Base-by-base conservation (phyloP, 2,797 vertebrate species). In the Allobates femoralis region DNA sequence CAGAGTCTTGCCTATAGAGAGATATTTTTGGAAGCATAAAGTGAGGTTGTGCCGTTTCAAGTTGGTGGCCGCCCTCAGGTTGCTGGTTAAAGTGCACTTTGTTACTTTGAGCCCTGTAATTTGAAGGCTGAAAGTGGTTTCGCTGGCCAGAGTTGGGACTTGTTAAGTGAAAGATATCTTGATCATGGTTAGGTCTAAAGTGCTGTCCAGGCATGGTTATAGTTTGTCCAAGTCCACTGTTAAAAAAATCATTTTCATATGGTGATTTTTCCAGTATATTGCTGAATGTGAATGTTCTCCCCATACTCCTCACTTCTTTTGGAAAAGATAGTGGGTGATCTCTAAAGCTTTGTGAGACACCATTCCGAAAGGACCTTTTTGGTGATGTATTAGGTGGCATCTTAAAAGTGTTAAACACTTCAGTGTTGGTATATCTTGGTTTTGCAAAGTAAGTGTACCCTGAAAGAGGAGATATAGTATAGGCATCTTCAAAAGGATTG, bases 401-500 rank as follows among this genome's bases (percentile, higher is more conserved):
- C 90, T 95, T 94, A 89, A 94, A 95, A 32, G 92, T 89, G 88
- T 91, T 92, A 90, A 95, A 96, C 60, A 93, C 91, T 79, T 94
- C 91, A 85, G 94, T 93, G 80, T 94, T 94, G 37, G 94, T 90
- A 89, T 95, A 94, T 58, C 92, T 92, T 58, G 94, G 93, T 67
- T 89, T 92, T 84, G 90, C 90, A 66, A 96, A 94, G 85, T 95
- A 96, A 0, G 93, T 92, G 87, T 91, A 95, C 88, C 92, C 91
- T 14, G 92, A 86, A 89, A 94, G 90, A 75, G 94, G 89, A 1
- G 94, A 93, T 89, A 93, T 89, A 83, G 89, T 94, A 90, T 96
- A 96, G 91, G 93, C 94, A 92, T 97, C 96, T 88, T 97, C 96
- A 90, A 97, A 97, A 0, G 96, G 96, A 90, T 97, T 97, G 88